These are phyloP conservation scores for Stegodyphus dumicola DNA, from an alignment of 1,140 invertebrate genomes.

Conservation along the genomic window DNA sequence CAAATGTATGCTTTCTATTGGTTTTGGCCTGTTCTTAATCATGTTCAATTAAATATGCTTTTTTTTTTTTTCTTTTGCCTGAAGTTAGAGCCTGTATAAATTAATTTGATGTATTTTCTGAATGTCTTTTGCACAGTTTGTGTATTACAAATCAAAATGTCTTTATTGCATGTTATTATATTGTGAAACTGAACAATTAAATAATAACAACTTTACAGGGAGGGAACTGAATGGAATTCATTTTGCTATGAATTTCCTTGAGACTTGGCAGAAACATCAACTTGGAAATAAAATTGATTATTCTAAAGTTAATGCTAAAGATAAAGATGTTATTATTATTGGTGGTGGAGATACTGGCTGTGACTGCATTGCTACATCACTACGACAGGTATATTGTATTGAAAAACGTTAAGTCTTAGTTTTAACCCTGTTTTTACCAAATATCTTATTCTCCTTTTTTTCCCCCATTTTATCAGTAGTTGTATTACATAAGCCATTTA, in stretches of 20 bases:
- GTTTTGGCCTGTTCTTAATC: too few relatives aligned
- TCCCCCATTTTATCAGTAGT: too few relatives aligned
- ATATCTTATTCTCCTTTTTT: too few relatives aligned
- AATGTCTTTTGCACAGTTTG: neutral
- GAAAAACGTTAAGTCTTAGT: too few relatives aligned
- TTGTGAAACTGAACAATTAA: neutral
- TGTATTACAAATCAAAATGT: neutral
- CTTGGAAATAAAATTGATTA: constrained; percentile 76
- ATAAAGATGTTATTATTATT: constrained; percentile 96
- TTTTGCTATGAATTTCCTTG: constrained; percentile 97
- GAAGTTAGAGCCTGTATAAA: too few relatives aligned
- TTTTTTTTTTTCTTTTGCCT: too few relatives aligned
- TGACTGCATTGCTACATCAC: constrained; percentile 98
- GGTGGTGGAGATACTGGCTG: constrained; percentile 99
- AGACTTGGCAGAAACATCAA: constrained; percentile 97
- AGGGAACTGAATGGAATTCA: constrained; percentile 90
- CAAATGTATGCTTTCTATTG: too few relatives aligned
- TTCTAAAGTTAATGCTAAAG: constrained; percentile 81
- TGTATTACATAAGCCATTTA: too few relatives aligned
- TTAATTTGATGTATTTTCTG: neutral
- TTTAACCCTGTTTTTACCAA: too few relatives aligned
- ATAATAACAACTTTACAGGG: constrained; percentile 74
- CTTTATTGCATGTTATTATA: neutral
- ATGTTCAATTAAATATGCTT: too few relatives aligned
- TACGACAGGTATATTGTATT: constrained; percentile 79